Base-by-base conservation (phyloP, 2,888 invertebrate species). In the Brachyptera risi region DNA sequence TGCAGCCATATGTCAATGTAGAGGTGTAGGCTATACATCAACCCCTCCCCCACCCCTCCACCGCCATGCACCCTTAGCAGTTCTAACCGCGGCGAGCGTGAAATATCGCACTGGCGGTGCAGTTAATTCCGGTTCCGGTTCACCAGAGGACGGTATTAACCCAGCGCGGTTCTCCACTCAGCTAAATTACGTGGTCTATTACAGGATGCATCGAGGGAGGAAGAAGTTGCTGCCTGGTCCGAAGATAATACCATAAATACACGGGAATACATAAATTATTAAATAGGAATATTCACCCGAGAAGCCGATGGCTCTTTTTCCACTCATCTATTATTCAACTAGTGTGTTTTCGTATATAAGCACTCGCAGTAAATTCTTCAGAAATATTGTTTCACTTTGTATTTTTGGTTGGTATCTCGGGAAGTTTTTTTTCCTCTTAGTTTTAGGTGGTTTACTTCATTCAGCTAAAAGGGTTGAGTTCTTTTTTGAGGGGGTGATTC, bases 181-280 rank as follows among this genome's bases (percentile, higher is more conserved):
- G 2, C 23, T 21, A 47, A 47, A 47, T 47, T 47, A 47, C 23
- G 47, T 24, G 23, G 47, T 5, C 47, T 31, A 11, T 24, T 47
- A 24, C 21, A 21, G 31, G 31, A 31, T 7, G 31, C 5, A 11
- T 5, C 11, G 24, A n/a, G 47, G 21, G 19, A 3, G 9, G 21
- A 24, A 7, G 5, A n/a, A 2, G 47, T 17, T 3, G 17, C 42
- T 21, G 17, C 42, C n/a, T 15, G 47, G 31, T 31, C 31, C 31
- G n/a, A n/a, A 31, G 44, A 47, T 47, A 47, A 47, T 47, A 47
- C 47, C 47, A 47, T 47, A 47, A 47, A 47, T 47, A 47, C 24
- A n/a, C n/a, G n/a, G n/a, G n/a, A n/a, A n/a, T n/a, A n/a, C n/a
- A 42, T 42, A 42, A 42, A 42, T 42, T 47, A 24, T 47, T 47